phyloP scores from a whole-genome alignment of 2,888 invertebrate species.

The Megastigmus dorsalis region DNA sequence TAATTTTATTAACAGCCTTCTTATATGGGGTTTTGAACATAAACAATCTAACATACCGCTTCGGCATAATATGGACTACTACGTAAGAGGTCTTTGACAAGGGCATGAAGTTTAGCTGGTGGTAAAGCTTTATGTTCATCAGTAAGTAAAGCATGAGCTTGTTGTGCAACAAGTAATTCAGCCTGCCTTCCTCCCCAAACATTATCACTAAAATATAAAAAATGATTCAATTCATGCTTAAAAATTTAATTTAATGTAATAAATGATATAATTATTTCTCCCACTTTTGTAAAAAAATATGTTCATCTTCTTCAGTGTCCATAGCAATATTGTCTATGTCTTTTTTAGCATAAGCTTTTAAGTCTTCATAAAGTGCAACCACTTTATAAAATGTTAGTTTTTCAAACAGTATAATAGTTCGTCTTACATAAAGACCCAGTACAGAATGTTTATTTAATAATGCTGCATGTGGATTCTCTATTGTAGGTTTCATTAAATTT shows the following conservation, averaged over 20 bases:
- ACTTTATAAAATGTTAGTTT: slow-evolving; percentile 90
- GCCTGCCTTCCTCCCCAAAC: slow-evolving; percentile 92
- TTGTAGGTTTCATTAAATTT: slow-evolving; percentile 77
- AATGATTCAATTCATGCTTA: neutral
- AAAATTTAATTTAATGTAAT: slow-evolving; percentile 3
- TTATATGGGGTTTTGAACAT: no score
- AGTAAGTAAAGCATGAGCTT: slow-evolving; percentile 87
- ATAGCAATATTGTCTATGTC: slow-evolving; percentile 50
- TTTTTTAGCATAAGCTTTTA: slow-evolving; percentile 68
- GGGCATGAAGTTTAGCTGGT: slow-evolving; percentile 85
- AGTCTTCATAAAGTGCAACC: slow-evolving; percentile 83
- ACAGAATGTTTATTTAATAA: slow-evolving; percentile 71
- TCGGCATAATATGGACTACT: slow-evolving; percentile 88
- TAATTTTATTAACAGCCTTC: slow-evolving; percentile 6
- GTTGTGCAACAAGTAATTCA: slow-evolving; percentile 90
- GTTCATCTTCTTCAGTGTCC: slow-evolving; percentile 52
- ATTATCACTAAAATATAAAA: slow-evolving; percentile 71
- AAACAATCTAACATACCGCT: slow-evolving; percentile 80
- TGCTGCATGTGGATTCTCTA: slow-evolving; percentile 65
- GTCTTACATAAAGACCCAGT: slow-evolving; percentile 86
- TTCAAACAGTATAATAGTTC: slow-evolving; percentile 88
- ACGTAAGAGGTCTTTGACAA: slow-evolving; percentile 82
- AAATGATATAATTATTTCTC: slow-evolving; percentile 37
- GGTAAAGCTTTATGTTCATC: slow-evolving; percentile 87
- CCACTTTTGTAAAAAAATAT: slow-evolving; percentile 58